A percentile compares a stretch with the other conserved stretches of the same genome.
Evolutionary conservation across 2,888 invertebrate species (phyloP).

Genomic region (Diaphora mendica): DNA sequence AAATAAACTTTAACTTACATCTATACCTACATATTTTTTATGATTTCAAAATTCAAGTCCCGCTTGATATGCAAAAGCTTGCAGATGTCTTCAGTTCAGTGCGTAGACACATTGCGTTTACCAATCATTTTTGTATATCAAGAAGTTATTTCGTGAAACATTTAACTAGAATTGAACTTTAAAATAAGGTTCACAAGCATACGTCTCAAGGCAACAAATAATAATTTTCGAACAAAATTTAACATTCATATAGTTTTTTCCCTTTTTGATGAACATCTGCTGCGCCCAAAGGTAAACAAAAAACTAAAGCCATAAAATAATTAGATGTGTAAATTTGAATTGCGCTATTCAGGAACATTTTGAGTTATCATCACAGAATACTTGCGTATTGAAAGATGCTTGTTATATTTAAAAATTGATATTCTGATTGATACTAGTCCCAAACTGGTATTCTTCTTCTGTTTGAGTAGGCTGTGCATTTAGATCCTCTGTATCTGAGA

Average conservation of each 20-base stretch:
- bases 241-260: constrained; percentile 1
- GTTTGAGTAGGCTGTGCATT: constrained; percentile 64
- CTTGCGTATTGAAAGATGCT: neutral
- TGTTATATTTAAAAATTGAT: constrained; percentile 64
- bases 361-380: constrained; percentile 9
- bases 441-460: constrained; percentile 72
- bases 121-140: neutral
- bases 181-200: neutral
- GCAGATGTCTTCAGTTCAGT: neutral
- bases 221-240: neutral
- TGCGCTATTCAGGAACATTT: neutral
- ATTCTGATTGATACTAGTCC: constrained; percentile 52
- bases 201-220: neutral
- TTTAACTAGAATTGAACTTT: neutral
- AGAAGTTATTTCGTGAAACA: neutral
- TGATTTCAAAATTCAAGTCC: constrained; percentile 7
- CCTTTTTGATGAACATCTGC: neutral
- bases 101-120: neutral
- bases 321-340: neutral
- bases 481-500: constrained; percentile 85
- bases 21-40: neutral
- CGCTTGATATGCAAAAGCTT: neutral
- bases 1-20: constrained; percentile 4
- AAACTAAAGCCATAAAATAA: neutral
- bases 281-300: neutral